Evolutionary conservation across 1,140 invertebrate genomes (phyloP), one percentile per base, ranked within the genome.

Genomic region (Idris sp.): DNA sequence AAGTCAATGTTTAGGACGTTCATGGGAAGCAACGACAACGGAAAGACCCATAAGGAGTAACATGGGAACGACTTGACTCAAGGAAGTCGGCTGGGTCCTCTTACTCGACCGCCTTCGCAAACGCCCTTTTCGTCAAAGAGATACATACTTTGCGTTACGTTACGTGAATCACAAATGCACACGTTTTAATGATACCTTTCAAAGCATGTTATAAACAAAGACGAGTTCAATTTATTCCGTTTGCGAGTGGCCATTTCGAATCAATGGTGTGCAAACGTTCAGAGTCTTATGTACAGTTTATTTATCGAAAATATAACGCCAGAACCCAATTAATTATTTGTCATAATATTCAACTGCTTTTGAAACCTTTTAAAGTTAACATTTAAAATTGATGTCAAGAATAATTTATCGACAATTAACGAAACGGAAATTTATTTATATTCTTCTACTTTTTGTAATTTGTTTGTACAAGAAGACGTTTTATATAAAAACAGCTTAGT

Each of bases 1-100:
- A 87, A 87, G 84, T 87, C 79, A 84, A 84, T 87, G 84, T 86
- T 87, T 86, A 87, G 85, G 84, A 87, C 85, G 84, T 85, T 81
- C 85, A 87, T 87, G 86, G 85, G 86, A 87, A 87, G 81, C 83
- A 76, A 78, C 81, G 84, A 85, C 84, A 87, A 86, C 86, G 85
- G 85, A 87, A 87, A 86, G 84, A 81, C 85, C 78, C 86, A 86
- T 83, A 83, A 61, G 76, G 68, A 80, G 77, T 79, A 69, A 83
- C 82, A 86, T 87, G 86, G 86, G 86, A 87, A 87, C 81, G 81
- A 62, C 67, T 79, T 77, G 65, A 49, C 76, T 76, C 72, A 44
- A 84, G 78, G 77, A 80, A 81, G 76, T 76, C 76, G 77, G 40
- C 54, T 67, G 74, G 53, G 58, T 67, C 59, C 69, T 72, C 62